Percentiles rank a stretch among this genome's conserved stretches.
These are phyloP conservation scores for Dromiciops gliroides DNA, from an alignment of 2,113 vertebrate genomes.

Conservation along the genomic window DNA sequence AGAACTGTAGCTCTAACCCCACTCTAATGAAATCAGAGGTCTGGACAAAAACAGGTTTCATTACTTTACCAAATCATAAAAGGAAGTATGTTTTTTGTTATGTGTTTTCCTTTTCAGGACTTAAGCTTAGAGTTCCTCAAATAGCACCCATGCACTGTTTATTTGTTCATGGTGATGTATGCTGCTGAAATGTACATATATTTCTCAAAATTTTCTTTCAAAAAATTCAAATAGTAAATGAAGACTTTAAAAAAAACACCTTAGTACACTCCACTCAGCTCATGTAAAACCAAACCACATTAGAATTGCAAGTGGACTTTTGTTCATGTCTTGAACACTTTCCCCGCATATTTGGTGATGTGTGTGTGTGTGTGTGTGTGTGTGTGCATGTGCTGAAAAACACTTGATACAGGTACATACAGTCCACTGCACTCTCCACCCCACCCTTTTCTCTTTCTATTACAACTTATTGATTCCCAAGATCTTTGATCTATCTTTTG, in stretches of 20 bases:
- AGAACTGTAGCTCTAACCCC: background rate
- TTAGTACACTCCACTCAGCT: background rate
- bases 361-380: too few species aligned
- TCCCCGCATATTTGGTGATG: background rate
- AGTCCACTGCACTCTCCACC: background rate
- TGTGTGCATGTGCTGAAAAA: background rate
- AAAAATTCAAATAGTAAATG: background rate
- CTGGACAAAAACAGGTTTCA: background rate
- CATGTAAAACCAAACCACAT: background rate
- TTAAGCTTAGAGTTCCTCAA: background rate
- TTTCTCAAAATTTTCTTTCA: background rate
- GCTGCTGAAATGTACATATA: background rate
- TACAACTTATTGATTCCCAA: background rate
- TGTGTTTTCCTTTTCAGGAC: background rate
- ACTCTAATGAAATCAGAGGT: background rate
- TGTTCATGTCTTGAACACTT: background rate
- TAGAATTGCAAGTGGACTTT: background rate
- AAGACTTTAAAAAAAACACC: background rate
- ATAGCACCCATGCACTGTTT: background rate
- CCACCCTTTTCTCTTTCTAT: background rate
- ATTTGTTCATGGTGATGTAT: background rate
- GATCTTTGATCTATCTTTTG: background rate
- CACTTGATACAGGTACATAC: background rate
- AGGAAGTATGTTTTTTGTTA: background rate
- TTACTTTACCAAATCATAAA: background rate